Conservation (phyloP, 1,140 invertebrate species). For the Schlechtendalia chinensis region DNA sequence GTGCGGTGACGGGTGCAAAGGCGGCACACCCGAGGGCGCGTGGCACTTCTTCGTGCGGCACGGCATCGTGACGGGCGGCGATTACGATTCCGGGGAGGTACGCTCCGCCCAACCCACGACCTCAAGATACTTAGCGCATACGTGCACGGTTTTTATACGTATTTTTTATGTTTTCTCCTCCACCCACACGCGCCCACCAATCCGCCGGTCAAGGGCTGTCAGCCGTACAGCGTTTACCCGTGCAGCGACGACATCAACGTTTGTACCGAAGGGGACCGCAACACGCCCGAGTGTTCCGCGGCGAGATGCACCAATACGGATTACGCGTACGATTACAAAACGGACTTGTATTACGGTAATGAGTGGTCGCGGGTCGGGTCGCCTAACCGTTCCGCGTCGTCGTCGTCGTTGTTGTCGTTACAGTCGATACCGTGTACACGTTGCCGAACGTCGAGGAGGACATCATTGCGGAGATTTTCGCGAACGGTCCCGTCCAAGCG, state of each 20-base stretch:
- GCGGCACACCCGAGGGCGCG: slow-evolving; percentile 23
- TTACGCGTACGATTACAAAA: background rate
- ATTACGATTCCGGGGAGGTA: slow-evolving; percentile 47
- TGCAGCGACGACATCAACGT: background rate
- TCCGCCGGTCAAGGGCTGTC: slow-evolving; percentile 41
- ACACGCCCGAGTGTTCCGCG: background rate
- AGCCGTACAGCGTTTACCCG: slow-evolving; percentile 29
- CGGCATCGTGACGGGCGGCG: slow-evolving; percentile 51
- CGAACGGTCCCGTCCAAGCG: slow-evolving; percentile 60
- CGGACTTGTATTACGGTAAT: slow-evolving; percentile 28
- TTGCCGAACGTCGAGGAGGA: slow-evolving; percentile 10
- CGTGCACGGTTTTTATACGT: too few relatives aligned
- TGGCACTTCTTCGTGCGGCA: slow-evolving; percentile 38
- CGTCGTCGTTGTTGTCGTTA: too few relatives aligned
- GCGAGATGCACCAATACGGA: background rate
- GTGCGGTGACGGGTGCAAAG: slow-evolving; percentile 43
- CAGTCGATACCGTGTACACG: background rate
- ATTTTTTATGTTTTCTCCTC: too few relatives aligned
- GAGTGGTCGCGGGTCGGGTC: too few relatives aligned
- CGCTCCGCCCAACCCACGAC: too few relatives aligned
- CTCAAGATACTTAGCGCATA: too few relatives aligned
- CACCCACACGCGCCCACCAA: too few relatives aligned
- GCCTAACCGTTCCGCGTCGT: too few relatives aligned
- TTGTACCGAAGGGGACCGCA: background rate
- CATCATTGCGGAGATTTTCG: slow-evolving; percentile 49